phyloP scores from a whole-genome alignment of 1,140 invertebrate genomes.

The Paramacrobiotus metropolitanus region DNA sequence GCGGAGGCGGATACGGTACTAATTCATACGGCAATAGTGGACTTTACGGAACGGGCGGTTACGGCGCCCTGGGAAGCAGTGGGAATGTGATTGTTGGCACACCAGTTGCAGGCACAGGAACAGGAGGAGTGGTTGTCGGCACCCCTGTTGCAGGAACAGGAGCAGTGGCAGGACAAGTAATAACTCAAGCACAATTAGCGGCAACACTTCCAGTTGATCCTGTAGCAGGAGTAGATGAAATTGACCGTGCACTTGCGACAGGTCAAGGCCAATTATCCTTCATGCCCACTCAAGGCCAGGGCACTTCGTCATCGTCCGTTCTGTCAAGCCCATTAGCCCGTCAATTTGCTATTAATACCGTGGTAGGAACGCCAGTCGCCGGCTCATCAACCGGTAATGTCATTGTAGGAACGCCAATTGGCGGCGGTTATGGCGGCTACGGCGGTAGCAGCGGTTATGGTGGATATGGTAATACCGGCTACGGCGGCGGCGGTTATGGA shows the following conservation, averaged over 20 bases:
- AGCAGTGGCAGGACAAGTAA: no score
- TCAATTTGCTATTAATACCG: neutral
- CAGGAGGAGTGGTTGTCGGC: no score
- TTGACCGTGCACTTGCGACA: neutral
- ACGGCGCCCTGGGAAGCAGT: no score
- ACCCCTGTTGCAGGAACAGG: no score
- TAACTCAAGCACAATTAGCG: neutral
- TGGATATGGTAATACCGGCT: neutral
- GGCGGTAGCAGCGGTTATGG: neutral
- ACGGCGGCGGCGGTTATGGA: no score
- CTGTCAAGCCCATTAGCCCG: neutral
- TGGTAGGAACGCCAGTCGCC: neutral
- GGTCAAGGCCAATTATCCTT: neutral
- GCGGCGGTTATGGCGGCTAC: neutral
- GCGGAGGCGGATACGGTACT: no score
- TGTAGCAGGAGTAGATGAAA: neutral
- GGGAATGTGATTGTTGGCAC: no score
- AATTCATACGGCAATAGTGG: no score
- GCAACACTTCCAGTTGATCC: neutral
- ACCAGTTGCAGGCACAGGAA: no score
- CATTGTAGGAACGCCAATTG: neutral
- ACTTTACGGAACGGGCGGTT: no score
- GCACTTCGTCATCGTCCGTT: neutral
- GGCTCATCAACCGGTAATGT: neutral
- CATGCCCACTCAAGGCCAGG: neutral